Base-by-base conservation (phyloP, 2,888 invertebrate species). In the Cremastobaeus sp. region DNA sequence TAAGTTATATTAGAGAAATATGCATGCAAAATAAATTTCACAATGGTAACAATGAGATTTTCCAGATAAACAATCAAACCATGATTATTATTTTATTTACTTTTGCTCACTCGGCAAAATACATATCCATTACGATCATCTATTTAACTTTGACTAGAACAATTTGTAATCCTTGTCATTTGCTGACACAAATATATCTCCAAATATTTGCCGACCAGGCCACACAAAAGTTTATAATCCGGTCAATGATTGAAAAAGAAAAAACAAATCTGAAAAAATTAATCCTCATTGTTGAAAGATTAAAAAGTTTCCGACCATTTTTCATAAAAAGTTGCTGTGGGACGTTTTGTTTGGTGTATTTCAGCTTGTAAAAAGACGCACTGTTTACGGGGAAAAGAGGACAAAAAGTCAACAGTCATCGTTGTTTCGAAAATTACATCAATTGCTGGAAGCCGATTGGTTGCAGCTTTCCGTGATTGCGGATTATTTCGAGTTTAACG, bases 381-480 rank as follows among this genome's bases (percentile, higher is more conserved):
- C 28, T 47, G 47, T 59, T 47, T 59, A 59, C 59, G 28, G 18
- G 9, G 30, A 25, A 39, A 30, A 34, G 35, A 47, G 30, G 9
- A 25, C n/a, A 37, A 47, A 12, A 20, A 18, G 18, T 45, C 9
- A 11, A 18, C 14, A 20, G 55, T 66, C 66, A 66, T 57, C 54
- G 17, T 30, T 45, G 50, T 62, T 62, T 62, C 17, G 20, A 39
- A 60, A 60, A 60, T 39, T 30, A 17, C 59, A 15, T 48, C 39
- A 32, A 15, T 59, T 37, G 45, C 25, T 45, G 3, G 11, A 34
- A 9, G 12, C 1, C 17, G 17, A 57, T 59, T 32, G 37, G 37
- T 1, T 17, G 9, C 71, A 73, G 68, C 75, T 68, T 37, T 39
- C 35, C 59, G 11, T 28, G 41, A 35, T 60, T 60, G 18, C 30